A percentile compares a stretch with the other conserved stretches of the same genome.
phyloP scores from a whole-genome alignment of 2,797 vertebrate species.

The Pseudochromis fuscus region DNA sequence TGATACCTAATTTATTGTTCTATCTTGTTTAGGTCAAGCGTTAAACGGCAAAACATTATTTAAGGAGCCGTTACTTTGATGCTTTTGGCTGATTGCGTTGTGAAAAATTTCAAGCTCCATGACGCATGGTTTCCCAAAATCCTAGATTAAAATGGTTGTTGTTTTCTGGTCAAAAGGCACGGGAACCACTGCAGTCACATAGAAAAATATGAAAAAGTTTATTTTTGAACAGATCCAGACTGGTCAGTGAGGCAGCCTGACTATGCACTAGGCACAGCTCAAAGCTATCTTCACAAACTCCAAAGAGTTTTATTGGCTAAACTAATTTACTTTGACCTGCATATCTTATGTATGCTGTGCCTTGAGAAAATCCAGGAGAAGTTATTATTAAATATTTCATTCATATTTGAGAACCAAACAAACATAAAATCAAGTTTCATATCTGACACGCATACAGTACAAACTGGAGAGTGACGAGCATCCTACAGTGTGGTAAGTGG shows the following conservation, averaged over 20 bases:
- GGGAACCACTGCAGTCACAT: no score
- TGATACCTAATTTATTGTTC: no score
- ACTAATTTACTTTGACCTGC: conserved; percentile 54
- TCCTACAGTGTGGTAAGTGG: conserved; percentile 18
- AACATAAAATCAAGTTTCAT: conserved; percentile 8
- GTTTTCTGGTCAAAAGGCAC: no score
- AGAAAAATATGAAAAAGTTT: no score
- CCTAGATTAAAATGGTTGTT: no score
- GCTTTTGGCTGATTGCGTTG: no score
- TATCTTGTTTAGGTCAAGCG: no score
- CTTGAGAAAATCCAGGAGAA: conserved; percentile 52
- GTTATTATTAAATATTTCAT: conserved; percentile 33
- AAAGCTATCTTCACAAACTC: conserved; percentile 59
- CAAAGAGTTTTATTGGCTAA: conserved; percentile 63
- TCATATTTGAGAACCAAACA: conserved; percentile 48
- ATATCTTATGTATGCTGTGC: conserved; percentile 70
- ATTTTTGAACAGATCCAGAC: conserved; percentile 28
- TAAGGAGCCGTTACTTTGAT: no score
- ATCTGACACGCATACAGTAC: not conserved
- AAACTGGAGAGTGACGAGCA: conserved; percentile 28
- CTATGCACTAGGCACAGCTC: conserved; percentile 55
- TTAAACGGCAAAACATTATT: no score
- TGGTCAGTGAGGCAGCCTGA: conserved; percentile 23
- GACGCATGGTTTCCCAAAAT: no score
- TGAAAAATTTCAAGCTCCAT: no score